Base-by-base conservation (phyloP, 2,113 vertebrate genomes). In the Otis tarda region DNA sequence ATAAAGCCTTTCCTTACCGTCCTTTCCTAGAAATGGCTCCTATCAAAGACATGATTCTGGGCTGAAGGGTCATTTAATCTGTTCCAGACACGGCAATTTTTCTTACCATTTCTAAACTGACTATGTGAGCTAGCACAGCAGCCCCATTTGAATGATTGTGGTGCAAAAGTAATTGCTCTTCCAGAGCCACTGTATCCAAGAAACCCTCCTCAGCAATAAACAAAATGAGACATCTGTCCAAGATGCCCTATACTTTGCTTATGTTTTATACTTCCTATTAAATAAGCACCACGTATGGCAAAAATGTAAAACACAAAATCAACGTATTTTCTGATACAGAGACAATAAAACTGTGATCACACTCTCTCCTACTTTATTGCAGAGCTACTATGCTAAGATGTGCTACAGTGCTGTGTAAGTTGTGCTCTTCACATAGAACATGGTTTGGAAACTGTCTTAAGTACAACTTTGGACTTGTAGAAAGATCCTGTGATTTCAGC, bases 11-110 rank as follows among this genome's bases (percentile, higher is more conserved):
- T 87, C n/a, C 33, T 94, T 76, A 76, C 39, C 16, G 89, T 35
- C 16, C 94, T 92, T 92, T 91, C 61, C 76, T 94, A 81, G 90
- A 94, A 41, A 61, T 43, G 41, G 20, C 22, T 93, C 33, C 49
- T 86, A 43, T 77, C 68, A 89, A 80, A 92, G 71, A 59, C 73
- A 83, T 28, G 59, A 92, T 85, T 92, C 71, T 69, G 63, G 5
- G 25, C 12, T 95, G 85, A 97, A 95, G 57, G 35, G 11, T 68
- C 41, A 59, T 95, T 95, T 93, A 94, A 37, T 77, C 17, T 92
- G 13, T 41, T 88, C 75, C 59, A 81, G 55, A 77, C 20, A 61
- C 5, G n/a, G 63, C 15, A 21, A 59, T 92, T 77, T 79, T 93
- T 96, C 69, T 74, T 65, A 13, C n/a, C 86, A 5, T 23, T 80